These are phyloP conservation scores for Acestrorhynchus altus DNA, from an alignment of 2,797 vertebrate genomes.

Conservation along the genomic window DNA sequence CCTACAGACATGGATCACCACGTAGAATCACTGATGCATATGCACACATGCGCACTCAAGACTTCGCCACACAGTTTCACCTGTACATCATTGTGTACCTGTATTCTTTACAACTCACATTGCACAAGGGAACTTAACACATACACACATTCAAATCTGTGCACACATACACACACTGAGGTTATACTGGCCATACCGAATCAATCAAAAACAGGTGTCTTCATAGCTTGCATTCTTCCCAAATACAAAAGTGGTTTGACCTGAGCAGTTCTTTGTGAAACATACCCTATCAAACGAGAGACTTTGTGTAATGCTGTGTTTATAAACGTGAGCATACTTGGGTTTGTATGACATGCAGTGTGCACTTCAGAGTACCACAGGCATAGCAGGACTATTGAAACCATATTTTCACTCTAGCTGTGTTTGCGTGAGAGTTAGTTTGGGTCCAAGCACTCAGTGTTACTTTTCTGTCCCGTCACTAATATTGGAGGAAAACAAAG, in stretches of 20 bases:
- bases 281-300: slow-evolving; percentile 70
- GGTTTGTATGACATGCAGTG: slow-evolving; percentile 72
- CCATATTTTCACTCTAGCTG: slow-evolving; percentile 64
- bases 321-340: slow-evolving; percentile 76
- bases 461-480: slow-evolving; percentile 4
- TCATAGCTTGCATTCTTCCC: slow-evolving; percentile 81
- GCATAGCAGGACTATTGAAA: slow-evolving; percentile 74
- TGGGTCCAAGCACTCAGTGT: slow-evolving; percentile 11
- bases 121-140: slow-evolving; percentile 30
- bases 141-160: slow-evolving; percentile 24
- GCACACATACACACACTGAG: slow-evolving; percentile 33
- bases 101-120: slow-evolving; percentile 31
- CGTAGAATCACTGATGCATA: slow-evolving; percentile 48
- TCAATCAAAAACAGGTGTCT: slow-evolving; percentile 86
- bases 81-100: slow-evolving; percentile 22
- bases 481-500: background rate
- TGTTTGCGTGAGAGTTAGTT: slow-evolving; percentile 32
- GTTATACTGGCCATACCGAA: slow-evolving; percentile 72
- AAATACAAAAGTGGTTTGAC: slow-evolving; percentile 81
- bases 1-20: slow-evolving; percentile 66
- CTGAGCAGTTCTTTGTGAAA: slow-evolving; percentile 76
- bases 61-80: slow-evolving; percentile 5
- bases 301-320: slow-evolving; percentile 67
- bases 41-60: slow-evolving; percentile 20
- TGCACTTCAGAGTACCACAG: slow-evolving; percentile 63